Base-by-base conservation (phyloP, 1,140 invertebrate genomes). In the Microplitis mediator region DNA sequence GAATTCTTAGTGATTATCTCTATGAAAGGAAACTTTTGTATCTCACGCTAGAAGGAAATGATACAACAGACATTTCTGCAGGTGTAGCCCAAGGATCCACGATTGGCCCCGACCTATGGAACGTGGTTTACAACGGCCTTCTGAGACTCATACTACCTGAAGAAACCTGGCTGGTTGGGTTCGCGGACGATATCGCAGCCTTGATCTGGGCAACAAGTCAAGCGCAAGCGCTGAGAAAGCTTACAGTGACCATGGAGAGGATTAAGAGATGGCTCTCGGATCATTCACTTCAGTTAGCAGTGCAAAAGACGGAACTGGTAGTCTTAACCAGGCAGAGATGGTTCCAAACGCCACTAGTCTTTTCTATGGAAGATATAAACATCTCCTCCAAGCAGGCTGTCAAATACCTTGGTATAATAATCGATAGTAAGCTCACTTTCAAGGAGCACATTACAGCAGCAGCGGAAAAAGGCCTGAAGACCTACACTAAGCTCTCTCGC, bases 281-380 rank as follows among this genome's bases (percentile, higher is more conserved):
- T 1, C 74, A 74, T 13, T 56, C 56, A 0, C 70, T 82, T 0
- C 13, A 70, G 8, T 36, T 83, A 2, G 79, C 78, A 1, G 61
- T 45, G 4, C 23, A 50, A 0, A 78, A 80, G 36, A 77, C 78
- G 0, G 76, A 80, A 14, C 74, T 78, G 0, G 58, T 79, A 0
- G 3, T 80, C 0, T 34, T 78, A 6, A 70, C 63, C 0, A 72
- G 65, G 11, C 73, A 67, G 14, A 9, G 63, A 14, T 75, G 23
- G 5, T 72, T 71, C 9, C 6, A 5, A 35, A 13, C 3, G 4
- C 32, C 35, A 6, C 16, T 75, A 3, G 58, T 32, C 13, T 52
- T 72, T 23, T n/a, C 68, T 3, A 23, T 76, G 0, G 50, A 23
- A 11, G 67, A 50, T 36, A 36, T 39, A 14, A n/a, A 0, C 9